Percentiles rank a stretch among this genome's conserved stretches.
Conservation (phyloP, 2,888 invertebrate species). For the Campoplex capitator region DNA sequence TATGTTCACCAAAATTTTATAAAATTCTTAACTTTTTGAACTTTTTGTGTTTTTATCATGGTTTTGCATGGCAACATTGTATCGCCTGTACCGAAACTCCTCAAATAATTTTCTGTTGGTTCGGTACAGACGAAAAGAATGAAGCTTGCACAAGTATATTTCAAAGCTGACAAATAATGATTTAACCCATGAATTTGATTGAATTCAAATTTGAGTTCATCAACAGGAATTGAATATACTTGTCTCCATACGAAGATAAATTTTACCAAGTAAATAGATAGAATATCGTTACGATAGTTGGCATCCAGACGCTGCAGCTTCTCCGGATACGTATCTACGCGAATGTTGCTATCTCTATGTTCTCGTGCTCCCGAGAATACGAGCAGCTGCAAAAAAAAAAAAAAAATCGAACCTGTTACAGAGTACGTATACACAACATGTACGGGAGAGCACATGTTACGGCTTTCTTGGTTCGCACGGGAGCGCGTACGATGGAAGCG, state of each 20-base stretch:
- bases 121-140: too few species aligned
- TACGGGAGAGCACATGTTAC: slow-evolving; percentile 54
- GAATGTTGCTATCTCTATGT: not conserved
- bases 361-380: slow-evolving; percentile 33
- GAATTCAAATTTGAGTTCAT: not conserved
- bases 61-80: too few species aligned
- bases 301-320: too few species aligned
- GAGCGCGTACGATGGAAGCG: slow-evolving; percentile 46
- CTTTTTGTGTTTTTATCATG: too few species aligned
- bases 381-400: slow-evolving; percentile 50
- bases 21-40: too few species aligned
- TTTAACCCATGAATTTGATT: not conserved
- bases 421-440: not conserved
- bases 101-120: too few species aligned
- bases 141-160: too few species aligned
- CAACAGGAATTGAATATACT: not conserved
- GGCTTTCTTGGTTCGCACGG: slow-evolving; percentile 65
- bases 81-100: too few species aligned
- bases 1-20: too few species aligned
- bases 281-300: too few species aligned
- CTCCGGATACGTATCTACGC: not conserved
- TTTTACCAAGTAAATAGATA: too few species aligned
- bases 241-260: not conserved
- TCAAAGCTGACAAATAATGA: too few species aligned
- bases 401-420: slow-evolving; percentile 30